These are phyloP conservation scores for Misgurnus mizolepis DNA, from an alignment of 2,113 vertebrate genomes.

Conservation along the genomic window DNA sequence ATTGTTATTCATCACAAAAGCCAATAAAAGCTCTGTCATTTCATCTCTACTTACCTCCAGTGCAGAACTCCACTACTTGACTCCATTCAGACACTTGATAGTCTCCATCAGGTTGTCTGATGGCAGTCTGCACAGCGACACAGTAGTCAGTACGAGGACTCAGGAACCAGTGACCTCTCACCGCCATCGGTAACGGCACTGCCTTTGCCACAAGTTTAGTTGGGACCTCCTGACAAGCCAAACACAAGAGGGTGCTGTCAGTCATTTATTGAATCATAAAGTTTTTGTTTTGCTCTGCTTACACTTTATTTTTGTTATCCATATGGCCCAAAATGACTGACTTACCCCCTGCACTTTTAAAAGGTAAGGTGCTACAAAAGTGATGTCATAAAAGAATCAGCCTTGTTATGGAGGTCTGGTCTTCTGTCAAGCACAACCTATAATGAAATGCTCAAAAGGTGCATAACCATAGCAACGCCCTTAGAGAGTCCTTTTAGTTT, in stretches of 20 bases:
- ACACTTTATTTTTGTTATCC: too few relatives aligned
- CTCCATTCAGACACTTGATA: slow-evolving; percentile 93
- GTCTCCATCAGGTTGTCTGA: slow-evolving; percentile 87
- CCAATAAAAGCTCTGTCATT: not conserved
- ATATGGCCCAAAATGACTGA: too few relatives aligned
- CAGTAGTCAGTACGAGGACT: slow-evolving; percentile 93
- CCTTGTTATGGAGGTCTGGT: slow-evolving; percentile 60
- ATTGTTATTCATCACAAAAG: not conserved
- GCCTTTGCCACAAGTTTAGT: slow-evolving; percentile 95
- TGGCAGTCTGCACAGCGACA: slow-evolving; percentile 89
- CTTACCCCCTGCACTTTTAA: too few relatives aligned
- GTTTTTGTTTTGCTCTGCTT: not conserved
- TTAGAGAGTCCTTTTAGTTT: slow-evolving; percentile 3
- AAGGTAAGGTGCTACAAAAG: too few relatives aligned
- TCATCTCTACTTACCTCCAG: slow-evolving; percentile 77
- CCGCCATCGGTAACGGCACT: slow-evolving; percentile 90
- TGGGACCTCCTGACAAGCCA: slow-evolving; percentile 83
- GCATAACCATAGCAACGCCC: slow-evolving; percentile 68
- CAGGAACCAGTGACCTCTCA: slow-evolving; percentile 94
- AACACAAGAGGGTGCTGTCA: not conserved
- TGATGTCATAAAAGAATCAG: too few relatives aligned
- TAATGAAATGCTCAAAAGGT: slow-evolving; percentile 59
- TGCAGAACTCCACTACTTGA: slow-evolving; percentile 90
- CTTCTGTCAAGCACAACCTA: slow-evolving; percentile 63
- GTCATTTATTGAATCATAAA: not conserved